phyloP scores from a whole-genome alignment of 1,140 invertebrate species.

The Scaptomyza graminum region DNA sequence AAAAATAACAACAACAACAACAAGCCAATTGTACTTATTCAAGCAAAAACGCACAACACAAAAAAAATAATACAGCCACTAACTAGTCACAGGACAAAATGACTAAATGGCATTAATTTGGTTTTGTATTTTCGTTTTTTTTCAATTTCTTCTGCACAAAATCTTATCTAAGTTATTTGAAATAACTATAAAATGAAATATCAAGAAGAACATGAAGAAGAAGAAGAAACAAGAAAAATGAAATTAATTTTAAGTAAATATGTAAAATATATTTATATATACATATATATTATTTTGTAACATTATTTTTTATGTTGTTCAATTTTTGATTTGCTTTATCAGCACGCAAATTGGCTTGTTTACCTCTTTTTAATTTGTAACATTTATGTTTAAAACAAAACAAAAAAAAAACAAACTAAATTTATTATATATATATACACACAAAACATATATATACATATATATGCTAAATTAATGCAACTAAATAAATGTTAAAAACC shows the following conservation, averaged over 20 bases:
- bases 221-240: slow-evolving; percentile 13
- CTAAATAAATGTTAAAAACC: slow-evolving; percentile 81
- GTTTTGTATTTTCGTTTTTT: neutral
- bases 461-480: slow-evolving; percentile 75
- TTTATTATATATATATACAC: slow-evolving; percentile 54
- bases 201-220: slow-evolving; percentile 24
- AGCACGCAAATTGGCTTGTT: slow-evolving; percentile 75
- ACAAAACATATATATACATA: slow-evolving; percentile 64
- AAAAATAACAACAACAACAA: slow-evolving; percentile 44
- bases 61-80: slow-evolving; percentile 9
- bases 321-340: slow-evolving; percentile 46
- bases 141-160: slow-evolving; percentile 33
- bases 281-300: slow-evolving; percentile 65
- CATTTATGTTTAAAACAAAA: slow-evolving; percentile 57
- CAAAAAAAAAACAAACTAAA: slow-evolving; percentile 23
- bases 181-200: slow-evolving; percentile 75
- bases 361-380: slow-evolving; percentile 74
- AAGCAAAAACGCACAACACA: slow-evolving; percentile 23
- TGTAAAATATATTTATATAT: slow-evolving; percentile 33
- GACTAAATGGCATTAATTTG: neutral
- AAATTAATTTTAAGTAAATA: slow-evolving; percentile 57
- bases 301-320: slow-evolving; percentile 49
- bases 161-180: slow-evolving; percentile 70
- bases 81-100: slow-evolving; percentile 9
- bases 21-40: slow-evolving; percentile 77